These are phyloP conservation scores for Schizaphis graminum DNA, from an alignment of 2,888 invertebrate genomes.

Conservation along the genomic window DNA sequence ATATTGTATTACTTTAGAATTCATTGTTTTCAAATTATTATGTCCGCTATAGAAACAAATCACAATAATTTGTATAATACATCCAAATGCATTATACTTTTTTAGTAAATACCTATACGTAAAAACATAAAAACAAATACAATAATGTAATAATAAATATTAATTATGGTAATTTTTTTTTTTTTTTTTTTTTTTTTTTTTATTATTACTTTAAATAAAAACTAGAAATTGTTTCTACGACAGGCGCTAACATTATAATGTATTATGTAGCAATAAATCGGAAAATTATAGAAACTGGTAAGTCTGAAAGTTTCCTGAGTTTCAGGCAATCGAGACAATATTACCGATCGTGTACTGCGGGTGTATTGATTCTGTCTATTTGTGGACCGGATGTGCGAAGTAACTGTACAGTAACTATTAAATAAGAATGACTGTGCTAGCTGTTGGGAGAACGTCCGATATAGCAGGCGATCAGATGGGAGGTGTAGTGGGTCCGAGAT, in stretches of 20 bases:
- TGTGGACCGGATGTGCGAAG: not conserved
- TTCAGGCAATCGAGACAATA: not conserved
- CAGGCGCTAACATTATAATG: not conserved
- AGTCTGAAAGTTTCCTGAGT: not conserved
- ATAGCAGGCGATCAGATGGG: not conserved
- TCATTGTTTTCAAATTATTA: no score
- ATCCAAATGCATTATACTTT: not conserved
- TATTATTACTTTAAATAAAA: not conserved
- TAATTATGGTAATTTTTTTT: not conserved
- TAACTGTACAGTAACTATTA: constrained; percentile 18
- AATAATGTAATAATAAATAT: not conserved
- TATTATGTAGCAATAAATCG: not conserved
- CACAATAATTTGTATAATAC: not conserved
- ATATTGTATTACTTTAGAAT: not conserved
- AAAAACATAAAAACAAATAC: not conserved
- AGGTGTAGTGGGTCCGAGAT: constrained; percentile 32
- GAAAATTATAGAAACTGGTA: not conserved
- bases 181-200: no score
- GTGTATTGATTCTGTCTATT: constrained; percentile 11
- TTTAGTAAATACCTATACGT: not conserved
- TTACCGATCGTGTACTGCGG: not conserved
- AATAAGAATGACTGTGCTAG: not conserved
- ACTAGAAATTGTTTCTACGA: not conserved
- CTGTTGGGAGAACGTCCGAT: not conserved
- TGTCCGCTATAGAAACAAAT: not conserved